phyloP scores from a whole-genome alignment of 1,140 invertebrate species.

The Pogonomyrmex barbatus region DNA sequence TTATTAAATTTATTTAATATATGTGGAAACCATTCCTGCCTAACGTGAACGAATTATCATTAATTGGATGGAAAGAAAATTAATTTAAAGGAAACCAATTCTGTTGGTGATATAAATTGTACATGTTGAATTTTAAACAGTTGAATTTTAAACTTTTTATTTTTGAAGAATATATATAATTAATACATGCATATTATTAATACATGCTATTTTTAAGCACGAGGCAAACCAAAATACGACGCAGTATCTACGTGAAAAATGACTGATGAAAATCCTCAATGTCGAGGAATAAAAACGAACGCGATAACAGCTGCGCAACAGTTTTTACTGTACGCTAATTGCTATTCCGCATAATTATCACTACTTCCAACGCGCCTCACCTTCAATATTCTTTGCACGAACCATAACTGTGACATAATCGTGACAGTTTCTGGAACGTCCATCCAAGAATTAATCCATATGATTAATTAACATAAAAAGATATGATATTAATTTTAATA shows the following conservation, averaged over 20 bases:
- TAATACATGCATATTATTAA: background rate
- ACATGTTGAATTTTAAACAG: background rate
- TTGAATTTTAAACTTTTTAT: background rate
- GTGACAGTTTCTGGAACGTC: background rate
- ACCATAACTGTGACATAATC: constrained; percentile 28
- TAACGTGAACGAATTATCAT: background rate
- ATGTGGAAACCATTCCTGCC: background rate
- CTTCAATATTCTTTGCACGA: constrained; percentile 9
- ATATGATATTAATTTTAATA: background rate
- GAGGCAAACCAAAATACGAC: background rate
- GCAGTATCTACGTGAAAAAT: constrained; percentile 21
- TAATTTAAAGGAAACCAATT: background rate
- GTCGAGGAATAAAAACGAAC: constrained; percentile 36
- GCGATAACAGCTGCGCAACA: constrained; percentile 48
- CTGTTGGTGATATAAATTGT: background rate
- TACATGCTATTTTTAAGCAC: background rate
- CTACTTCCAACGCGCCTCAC: background rate
- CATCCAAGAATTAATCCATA: background rate
- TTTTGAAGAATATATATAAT: background rate
- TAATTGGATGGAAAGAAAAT: background rate
- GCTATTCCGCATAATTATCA: constrained; percentile 52
- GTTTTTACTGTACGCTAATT: constrained; percentile 49
- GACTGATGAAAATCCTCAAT: constrained; percentile 14
- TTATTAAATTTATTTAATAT: background rate
- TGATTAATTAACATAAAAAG: constrained; percentile 30